Evolutionary conservation across 2,797 vertebrate species (phyloP).

Genomic region (Selene dorsalis): DNA sequence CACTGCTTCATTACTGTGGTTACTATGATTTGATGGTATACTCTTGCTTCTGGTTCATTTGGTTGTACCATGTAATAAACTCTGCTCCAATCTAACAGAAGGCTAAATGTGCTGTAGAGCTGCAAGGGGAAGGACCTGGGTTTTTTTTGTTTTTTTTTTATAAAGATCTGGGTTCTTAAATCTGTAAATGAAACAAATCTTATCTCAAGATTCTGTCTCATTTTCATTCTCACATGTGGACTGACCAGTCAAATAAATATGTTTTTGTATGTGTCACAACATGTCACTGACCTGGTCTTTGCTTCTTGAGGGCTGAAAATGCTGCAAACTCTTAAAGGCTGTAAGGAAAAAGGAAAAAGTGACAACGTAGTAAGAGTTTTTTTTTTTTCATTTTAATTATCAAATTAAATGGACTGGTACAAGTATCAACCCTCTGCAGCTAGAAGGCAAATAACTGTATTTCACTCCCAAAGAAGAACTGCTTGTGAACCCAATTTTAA

Average conservation of each 20-base stretch:
- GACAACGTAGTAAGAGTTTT: neutral
- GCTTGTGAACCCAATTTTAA: too few species aligned
- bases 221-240: constrained; percentile 1
- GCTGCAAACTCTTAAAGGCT: too few species aligned
- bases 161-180: constrained; percentile 23
- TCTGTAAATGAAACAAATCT: constrained; percentile 31
- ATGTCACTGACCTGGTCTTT: neutral
- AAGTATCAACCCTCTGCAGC: neutral
- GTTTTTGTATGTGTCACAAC: neutral
- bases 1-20: constrained; percentile 62
- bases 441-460: neutral
- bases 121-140: neutral
- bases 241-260: neutral
- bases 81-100: neutral
- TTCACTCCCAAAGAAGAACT: neutral
- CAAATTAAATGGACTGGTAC: neutral
- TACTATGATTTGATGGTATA: constrained; percentile 43
- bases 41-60: constrained; percentile 33
- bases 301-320: too few species aligned
- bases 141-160: too few species aligned
- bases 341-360: neutral
- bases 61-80: constrained; percentile 4
- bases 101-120: constrained; percentile 32
- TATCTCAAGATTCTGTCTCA: constrained; percentile 15
- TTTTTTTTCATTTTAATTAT: neutral